Conservation (phyloP, 2,888 invertebrate genomes). For the Gortyna flavago region DNA sequence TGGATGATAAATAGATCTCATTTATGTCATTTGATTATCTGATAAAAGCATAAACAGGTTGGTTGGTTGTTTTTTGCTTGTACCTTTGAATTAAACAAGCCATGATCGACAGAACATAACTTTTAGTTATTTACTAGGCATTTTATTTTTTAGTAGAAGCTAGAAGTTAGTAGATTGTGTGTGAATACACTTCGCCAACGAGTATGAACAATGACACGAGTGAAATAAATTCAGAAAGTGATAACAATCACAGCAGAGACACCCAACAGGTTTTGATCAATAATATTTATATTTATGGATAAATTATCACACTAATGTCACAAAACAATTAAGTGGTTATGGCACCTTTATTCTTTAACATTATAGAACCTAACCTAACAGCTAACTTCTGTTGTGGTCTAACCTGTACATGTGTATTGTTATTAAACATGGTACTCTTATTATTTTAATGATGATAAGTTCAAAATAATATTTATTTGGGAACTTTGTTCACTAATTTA, state of each 20-base stretch:
- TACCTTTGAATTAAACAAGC: slow-evolving; percentile 2
- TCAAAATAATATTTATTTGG: slow-evolving; percentile 1
- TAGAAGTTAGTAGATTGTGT: slow-evolving; percentile 17
- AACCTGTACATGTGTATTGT: slow-evolving; percentile 22
- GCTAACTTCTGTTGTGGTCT: slow-evolving; percentile 35
- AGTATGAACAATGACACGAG: slow-evolving; percentile 74
- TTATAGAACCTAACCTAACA: slow-evolving; percentile 33
- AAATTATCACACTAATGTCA: slow-evolving; percentile 62
- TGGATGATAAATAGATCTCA: background rate
- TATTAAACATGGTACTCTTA: background rate
- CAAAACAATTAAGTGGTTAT: slow-evolving; percentile 24
- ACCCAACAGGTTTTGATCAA: slow-evolving; percentile 76
- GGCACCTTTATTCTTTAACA: slow-evolving; percentile 37
- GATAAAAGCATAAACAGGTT: slow-evolving; percentile 4
- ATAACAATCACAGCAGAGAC: slow-evolving; percentile 73
- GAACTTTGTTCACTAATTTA: background rate
- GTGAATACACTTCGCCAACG: slow-evolving; percentile 32
- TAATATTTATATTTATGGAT: slow-evolving; percentile 49
- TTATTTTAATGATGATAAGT: slow-evolving; percentile 6
- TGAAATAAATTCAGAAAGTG: slow-evolving; percentile 72
- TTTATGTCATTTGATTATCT: background rate
- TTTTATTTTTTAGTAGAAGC: background rate
- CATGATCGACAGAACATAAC: slow-evolving; percentile 15
- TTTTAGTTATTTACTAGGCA: background rate
- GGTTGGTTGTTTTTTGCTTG: slow-evolving; percentile 15